These are phyloP conservation scores for Ceuthmochares aereus DNA, from an alignment of 2,113 vertebrate species.

Conservation along the genomic window DNA sequence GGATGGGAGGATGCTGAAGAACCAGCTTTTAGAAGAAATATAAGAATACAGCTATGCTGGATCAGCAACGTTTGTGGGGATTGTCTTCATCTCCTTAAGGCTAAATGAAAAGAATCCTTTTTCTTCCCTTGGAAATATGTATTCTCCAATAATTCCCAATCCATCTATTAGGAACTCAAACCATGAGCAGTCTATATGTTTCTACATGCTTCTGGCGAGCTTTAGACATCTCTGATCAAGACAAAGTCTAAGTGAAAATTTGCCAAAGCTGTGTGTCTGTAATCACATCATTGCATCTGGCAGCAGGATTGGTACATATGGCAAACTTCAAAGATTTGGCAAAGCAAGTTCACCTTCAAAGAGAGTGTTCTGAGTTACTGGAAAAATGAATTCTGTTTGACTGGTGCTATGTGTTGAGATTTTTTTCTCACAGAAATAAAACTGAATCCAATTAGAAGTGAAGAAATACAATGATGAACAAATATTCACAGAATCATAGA, in stretches of 20 bases:
- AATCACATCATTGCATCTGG: slow-evolving; percentile 59
- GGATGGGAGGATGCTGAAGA: neutral
- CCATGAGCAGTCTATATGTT: slow-evolving; percentile 41
- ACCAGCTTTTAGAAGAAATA: neutral
- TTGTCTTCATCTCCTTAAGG: neutral
- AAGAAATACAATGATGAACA: slow-evolving; percentile 39
- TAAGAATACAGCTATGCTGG: neutral
- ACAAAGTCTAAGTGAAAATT: slow-evolving; percentile 60
- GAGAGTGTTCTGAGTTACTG: slow-evolving; percentile 27
- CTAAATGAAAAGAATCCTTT: slow-evolving; percentile 16
- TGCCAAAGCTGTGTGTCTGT: slow-evolving; percentile 58
- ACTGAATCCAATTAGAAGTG: slow-evolving; percentile 18
- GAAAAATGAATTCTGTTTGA: slow-evolving; percentile 45
- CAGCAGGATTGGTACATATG: slow-evolving; percentile 12
- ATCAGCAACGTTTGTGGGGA: neutral
- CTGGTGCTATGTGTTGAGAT: slow-evolving; percentile 23
- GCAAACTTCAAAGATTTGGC: slow-evolving; percentile 64
- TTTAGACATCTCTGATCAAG: slow-evolving; percentile 55
- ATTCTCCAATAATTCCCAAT: slow-evolving; percentile 54
- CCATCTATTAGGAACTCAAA: slow-evolving; percentile 43
- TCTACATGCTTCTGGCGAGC: slow-evolving; percentile 49
- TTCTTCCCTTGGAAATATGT: slow-evolving; percentile 15
- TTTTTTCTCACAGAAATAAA: slow-evolving; percentile 25
- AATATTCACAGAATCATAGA: neutral
- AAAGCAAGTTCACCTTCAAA: slow-evolving; percentile 60